A percentile compares a stretch with the other conserved stretches of the same genome.
Evolutionary conservation across 1,140 invertebrate species (phyloP).

Genomic region (Amphibalanus amphitrite): DNA sequence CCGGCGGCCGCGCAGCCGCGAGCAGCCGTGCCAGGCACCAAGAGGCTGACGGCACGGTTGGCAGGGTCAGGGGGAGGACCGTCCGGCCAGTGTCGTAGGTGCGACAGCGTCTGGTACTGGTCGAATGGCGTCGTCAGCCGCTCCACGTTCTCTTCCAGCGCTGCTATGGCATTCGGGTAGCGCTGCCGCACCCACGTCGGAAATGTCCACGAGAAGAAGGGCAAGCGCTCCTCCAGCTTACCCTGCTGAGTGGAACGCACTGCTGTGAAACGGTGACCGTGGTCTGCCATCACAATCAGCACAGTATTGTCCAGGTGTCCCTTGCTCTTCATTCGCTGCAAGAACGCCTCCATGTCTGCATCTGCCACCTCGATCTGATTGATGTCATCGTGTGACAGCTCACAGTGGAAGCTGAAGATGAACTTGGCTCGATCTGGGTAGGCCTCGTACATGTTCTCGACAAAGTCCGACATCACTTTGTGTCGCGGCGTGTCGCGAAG

Average conservation of each 20-base stretch:
- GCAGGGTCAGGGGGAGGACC: slow-evolving; percentile 1
- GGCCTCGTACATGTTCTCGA: slow-evolving; percentile 38
- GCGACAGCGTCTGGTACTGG: slow-evolving; percentile 49
- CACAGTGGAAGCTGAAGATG: slow-evolving; percentile 67
- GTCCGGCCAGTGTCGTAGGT: slow-evolving; percentile 36
- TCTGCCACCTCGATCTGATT: slow-evolving; percentile 59
- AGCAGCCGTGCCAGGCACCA: slow-evolving; percentile 35
- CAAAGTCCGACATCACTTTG: slow-evolving; percentile 43
- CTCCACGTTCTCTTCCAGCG: slow-evolving; percentile 37
- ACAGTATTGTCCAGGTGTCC: slow-evolving; percentile 56
- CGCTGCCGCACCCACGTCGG: slow-evolving; percentile 44
- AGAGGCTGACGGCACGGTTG: background rate
- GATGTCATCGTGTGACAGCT: slow-evolving; percentile 73
- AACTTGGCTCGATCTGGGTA: slow-evolving; percentile 55
- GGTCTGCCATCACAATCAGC: slow-evolving; percentile 70
- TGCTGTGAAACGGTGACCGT: slow-evolving; percentile 45
- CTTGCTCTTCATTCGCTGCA: slow-evolving; percentile 34
- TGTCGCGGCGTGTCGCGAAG: slow-evolving; percentile 59
- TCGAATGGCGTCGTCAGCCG: slow-evolving; percentile 68
- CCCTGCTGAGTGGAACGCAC: slow-evolving; percentile 63
- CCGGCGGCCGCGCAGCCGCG: slow-evolving; percentile 64
- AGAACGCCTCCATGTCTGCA: slow-evolving; percentile 40
- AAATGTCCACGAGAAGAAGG: slow-evolving; percentile 61
- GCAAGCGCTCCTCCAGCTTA: slow-evolving; percentile 72
- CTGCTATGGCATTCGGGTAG: slow-evolving; percentile 31